Base-by-base conservation (phyloP, 2,888 invertebrate genomes). In the Ennomos erosarius region DNA sequence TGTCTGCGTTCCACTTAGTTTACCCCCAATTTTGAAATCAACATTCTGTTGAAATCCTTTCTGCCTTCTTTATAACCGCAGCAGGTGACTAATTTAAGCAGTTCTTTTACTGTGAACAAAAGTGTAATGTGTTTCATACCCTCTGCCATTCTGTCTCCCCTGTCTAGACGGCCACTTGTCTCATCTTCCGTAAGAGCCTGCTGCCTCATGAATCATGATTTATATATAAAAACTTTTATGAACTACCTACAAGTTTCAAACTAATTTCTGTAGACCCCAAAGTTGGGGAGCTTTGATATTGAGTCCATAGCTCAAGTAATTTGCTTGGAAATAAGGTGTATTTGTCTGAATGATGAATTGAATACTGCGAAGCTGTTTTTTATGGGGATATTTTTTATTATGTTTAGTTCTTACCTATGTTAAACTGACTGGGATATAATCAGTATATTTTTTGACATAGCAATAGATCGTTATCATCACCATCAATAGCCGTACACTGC, bases 121-220 rank as follows among this genome's bases (percentile, higher is more conserved):
- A 8, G 10, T 51, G 37, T 47, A 46, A 0, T 13, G 42, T 49
- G 42, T 45, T 16, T 16, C 54, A 12, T 35, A 47, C 26, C 34
- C 47, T 33, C 10, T 51, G 13, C 37, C 47, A 47, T 52, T 40
- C 35, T 35, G 13, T 40, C 45, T 49, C 36, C 56, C 53, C 66
- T 59, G 63, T 66, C 66, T 66, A 66, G 66, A 66, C 64, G 59
- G 54, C 59, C 59, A 50, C 65, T 66, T 62, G 53, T 43, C 45
- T 56, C 59, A 42, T 52, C 11, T 26, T 10, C 44, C 16, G 33
- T 34, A 34, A 45, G 38, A 58, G 37, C 39, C 44, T 34, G 35
- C 26, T 11, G 34, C 43, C 40, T 33, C 45, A 16, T 37, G 38
- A 53, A 50, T 57, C 45, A 16, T 37, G 38, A 53, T 53, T 57